Conservation (phyloP, 2,888 invertebrate genomes). For the Amphipoea lucens region DNA sequence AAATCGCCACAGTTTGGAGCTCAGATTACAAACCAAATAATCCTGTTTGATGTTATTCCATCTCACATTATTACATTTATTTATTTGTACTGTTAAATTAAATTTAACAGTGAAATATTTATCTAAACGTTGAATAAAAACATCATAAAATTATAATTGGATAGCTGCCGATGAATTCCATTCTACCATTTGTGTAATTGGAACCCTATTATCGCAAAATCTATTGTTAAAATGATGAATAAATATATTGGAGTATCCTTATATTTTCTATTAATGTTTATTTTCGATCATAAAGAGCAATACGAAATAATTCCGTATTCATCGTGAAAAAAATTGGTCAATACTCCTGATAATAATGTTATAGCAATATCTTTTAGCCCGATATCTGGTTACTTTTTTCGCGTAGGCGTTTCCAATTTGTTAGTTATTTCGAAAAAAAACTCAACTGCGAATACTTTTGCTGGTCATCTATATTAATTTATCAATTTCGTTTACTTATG, state of each 20-base stretch:
- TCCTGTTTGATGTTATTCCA: slow-evolving; percentile 36
- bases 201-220: slow-evolving; percentile 12
- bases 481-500: background rate
- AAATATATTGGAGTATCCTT: slow-evolving; percentile 16
- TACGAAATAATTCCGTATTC: slow-evolving; percentile 12
- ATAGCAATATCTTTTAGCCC: slow-evolving; percentile 45
- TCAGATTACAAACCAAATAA: slow-evolving; percentile 55
- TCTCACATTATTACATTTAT: slow-evolving; percentile 14
- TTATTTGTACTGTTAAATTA: slow-evolving; percentile 6
- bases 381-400: slow-evolving; percentile 10
- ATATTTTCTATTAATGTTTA: slow-evolving; percentile 14
- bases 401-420: slow-evolving; percentile 45
- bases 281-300: slow-evolving; percentile 4
- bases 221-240: slow-evolving; percentile 31
- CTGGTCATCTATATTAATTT: background rate
- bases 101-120: background rate
- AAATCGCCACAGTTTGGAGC: slow-evolving; percentile 44
- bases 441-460: background rate
- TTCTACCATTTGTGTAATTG: slow-evolving; percentile 45
- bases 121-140: slow-evolving; percentile 6
- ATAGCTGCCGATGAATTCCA: slow-evolving; percentile 17
- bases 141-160: slow-evolving; percentile 34
- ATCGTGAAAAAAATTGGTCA: slow-evolving; percentile 2
- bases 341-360: slow-evolving; percentile 44
- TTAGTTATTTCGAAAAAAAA: background rate